Percentiles rank a stretch among this genome's conserved stretches.
These are phyloP conservation scores for Tyrophagus putrescentiae DNA, from an alignment of 1,140 invertebrate genomes.

Conservation along the genomic window DNA sequence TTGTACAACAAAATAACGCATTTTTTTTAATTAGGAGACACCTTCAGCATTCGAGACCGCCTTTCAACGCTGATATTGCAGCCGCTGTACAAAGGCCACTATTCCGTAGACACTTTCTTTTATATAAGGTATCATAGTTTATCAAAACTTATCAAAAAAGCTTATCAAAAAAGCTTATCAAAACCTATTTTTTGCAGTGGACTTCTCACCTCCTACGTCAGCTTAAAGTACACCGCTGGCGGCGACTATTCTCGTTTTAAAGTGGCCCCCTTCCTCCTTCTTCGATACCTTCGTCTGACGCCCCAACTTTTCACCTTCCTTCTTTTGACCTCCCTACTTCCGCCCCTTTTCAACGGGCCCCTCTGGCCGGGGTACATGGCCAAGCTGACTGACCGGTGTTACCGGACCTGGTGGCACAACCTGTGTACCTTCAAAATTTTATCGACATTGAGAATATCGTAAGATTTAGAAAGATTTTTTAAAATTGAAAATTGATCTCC, in stretches of 20 bases:
- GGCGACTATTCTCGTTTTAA: slow-evolving; percentile 3
- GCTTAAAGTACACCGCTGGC: slow-evolving; percentile 11
- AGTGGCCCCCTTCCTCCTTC: neutral
- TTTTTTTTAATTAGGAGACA: neutral
- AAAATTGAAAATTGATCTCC: neutral
- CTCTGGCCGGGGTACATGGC: slow-evolving; percentile 5
- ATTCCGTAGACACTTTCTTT: slow-evolving; percentile 12
- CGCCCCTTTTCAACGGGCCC: slow-evolving; percentile 16
- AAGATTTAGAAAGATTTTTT: neutral
- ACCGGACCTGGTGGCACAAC: slow-evolving; percentile 21
- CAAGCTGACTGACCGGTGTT: slow-evolving; percentile 2
- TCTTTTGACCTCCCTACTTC: slow-evolving; percentile 11
- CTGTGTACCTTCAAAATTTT: slow-evolving; percentile 17
- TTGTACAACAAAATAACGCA: neutral
- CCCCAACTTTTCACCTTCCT: slow-evolving; percentile 9
- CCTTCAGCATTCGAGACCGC: neutral
- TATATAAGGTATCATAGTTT: neutral
- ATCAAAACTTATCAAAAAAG: neutral
- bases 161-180: neutral
- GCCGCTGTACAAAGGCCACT: slow-evolving; percentile 3
- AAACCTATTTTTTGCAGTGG: slow-evolving; percentile 12
- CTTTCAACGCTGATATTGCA: neutral
- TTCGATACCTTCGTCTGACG: slow-evolving; percentile 12
- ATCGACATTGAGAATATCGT: slow-evolving; percentile 19
- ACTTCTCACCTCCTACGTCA: slow-evolving; percentile 12